Evolutionary conservation across 2,113 vertebrate genomes (phyloP), one percentile per base, ranked within the genome.

Genomic region (Alces alces): DNA sequence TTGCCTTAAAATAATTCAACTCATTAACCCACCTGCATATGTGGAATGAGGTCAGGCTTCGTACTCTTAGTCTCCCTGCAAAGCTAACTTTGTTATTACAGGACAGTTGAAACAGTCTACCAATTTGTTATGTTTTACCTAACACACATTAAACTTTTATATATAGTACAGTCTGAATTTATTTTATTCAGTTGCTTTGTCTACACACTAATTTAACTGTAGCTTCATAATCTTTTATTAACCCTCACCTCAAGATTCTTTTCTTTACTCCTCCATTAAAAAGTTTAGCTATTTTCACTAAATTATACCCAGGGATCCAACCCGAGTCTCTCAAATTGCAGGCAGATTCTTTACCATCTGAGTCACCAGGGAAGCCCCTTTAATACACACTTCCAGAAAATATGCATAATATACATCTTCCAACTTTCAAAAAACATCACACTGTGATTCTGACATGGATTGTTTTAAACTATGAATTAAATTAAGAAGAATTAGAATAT

Each of bases 391-490:
- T 54, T 57, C 33, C 23, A 86, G 80, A 28, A 86, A 79, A 89
- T 28, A 85, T 15, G 70, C n/a, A 82, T 17, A 78, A 89, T 39
- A 89, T 43, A 85, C 14, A n/a, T 25, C 90, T 92, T 28, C 4
- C 16, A 66, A 70, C 50, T 73, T 96, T 92, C 84, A 91, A 76
- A 93, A 89, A 97, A n/a, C 6, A 85, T 57, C 7, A 92, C 16
- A 70, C 6, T 92, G 39, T 91, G 64, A 94, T 91, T 93, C 70
- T 89, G 47, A 90, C 10, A 58, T 36, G 33, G 86, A 73, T 28
- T 92, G 55, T 66, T 86, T 94, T 93, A 93, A 97, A 88, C 33
- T 58, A 83, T 21, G 92, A 50, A 94, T 25, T 76, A 79, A 94
- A 36, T 83, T 17, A 95, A 50, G 45, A 86, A 76, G 39, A 80